A percentile compares a stretch with the other conserved stretches of the same genome.
phyloP scores from a whole-genome alignment of 1,140 invertebrate species.

The fruit fly (Drosophila melanogaster) region DNA sequence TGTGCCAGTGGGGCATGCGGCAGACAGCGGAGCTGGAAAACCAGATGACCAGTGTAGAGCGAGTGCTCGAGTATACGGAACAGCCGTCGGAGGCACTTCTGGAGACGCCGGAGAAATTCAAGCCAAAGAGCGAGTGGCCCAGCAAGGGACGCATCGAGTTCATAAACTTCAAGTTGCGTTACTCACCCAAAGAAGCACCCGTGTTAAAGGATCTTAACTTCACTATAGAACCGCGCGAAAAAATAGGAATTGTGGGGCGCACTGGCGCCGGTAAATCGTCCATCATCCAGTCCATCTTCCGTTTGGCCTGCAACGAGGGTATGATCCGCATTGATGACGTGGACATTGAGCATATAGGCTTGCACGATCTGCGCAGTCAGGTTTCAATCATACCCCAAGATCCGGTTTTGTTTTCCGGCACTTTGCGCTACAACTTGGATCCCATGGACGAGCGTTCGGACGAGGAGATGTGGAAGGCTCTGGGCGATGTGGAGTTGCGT shows the following conservation, averaged over 20 bases:
- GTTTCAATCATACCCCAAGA: conserved; percentile 94
- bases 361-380: conserved; percentile 88
- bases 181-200: conserved; percentile 84
- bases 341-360: conserved; percentile 86
- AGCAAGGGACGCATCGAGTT: conserved; percentile 89
- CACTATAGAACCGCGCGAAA: conserved; percentile 89
- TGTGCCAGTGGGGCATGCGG: conserved; percentile 94
- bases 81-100: conserved; percentile 86
- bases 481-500: conserved; percentile 92
- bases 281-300: conserved; percentile 92
- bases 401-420: conserved; percentile 91
- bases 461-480: conserved; percentile 91
- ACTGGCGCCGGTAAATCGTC: conserved; percentile 97
- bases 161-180: conserved; percentile 86
- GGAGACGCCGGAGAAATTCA: conserved; percentile 85
- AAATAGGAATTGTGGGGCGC: conserved; percentile 93
- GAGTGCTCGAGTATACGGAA: conserved; percentile 90
- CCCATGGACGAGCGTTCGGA: conserved; percentile 91
- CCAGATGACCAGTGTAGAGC: conserved; percentile 93
- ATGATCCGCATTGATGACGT: conserved; percentile 87
- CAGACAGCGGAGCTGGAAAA: conserved; percentile 94
- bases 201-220: conserved; percentile 89
- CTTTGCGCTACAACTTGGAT: conserved; percentile 91
- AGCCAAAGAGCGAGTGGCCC: conserved; percentile 90
- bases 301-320: conserved; percentile 89